Percentiles rank a stretch among this genome's conserved stretches.
These are phyloP conservation scores for Gnathonemus longibarbis DNA, from an alignment of 2,113 vertebrate species.

Conservation along the genomic window DNA sequence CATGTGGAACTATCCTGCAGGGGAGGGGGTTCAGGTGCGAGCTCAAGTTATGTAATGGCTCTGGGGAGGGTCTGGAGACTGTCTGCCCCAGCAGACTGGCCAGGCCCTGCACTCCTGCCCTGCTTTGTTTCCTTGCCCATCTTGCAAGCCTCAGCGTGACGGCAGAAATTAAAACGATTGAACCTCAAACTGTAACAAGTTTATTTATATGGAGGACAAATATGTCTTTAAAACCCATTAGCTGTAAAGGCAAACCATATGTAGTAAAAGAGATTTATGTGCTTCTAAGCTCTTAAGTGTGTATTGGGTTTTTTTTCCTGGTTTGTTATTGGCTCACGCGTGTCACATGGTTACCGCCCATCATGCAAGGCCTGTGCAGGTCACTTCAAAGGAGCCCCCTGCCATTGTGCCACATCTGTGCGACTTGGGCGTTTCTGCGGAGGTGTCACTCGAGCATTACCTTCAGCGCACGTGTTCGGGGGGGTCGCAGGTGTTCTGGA, in stretches of 20 bases:
- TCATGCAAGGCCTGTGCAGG: neutral
- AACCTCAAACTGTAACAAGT: neutral
- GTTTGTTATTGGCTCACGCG: neutral
- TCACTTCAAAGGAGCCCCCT: neutral
- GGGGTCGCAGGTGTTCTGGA: neutral
- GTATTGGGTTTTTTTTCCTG: neutral
- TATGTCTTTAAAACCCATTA: slow-evolving; percentile 1
- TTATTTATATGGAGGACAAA: neutral
- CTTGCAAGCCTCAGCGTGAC: neutral
- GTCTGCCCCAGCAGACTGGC: neutral
- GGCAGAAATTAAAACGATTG: neutral
- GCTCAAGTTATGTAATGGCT: neutral
- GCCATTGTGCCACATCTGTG: neutral
- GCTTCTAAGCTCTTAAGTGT: neutral
- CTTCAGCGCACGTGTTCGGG: neutral
- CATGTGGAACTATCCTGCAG: neutral
- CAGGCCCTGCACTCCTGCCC: no score
- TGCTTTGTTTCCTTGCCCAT: neutral
- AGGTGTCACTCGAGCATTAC: neutral
- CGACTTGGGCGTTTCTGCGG: neutral
- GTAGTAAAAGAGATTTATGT: neutral
- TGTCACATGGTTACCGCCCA: neutral
- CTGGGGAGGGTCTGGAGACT: slow-evolving; percentile 7
- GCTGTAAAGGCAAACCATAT: neutral
- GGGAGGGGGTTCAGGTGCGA: neutral